These are phyloP conservation scores for Punctoribates punctum DNA, from an alignment of 2,888 invertebrate genomes.

Conservation along the genomic window DNA sequence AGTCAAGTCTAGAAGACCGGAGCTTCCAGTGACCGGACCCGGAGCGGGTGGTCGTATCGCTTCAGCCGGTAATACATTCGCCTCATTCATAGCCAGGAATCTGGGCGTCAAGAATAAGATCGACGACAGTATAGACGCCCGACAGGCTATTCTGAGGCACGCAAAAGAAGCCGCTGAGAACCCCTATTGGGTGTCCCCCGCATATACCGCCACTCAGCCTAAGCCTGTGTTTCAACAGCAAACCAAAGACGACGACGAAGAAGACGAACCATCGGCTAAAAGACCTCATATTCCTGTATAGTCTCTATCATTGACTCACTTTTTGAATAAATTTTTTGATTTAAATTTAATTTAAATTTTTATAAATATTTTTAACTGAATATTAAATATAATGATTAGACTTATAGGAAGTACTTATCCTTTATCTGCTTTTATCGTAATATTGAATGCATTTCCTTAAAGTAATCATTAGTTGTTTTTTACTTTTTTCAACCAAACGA, in stretches of 20 bases:
- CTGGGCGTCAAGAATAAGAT: conserved; percentile 78
- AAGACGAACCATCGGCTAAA: conserved; percentile 38
- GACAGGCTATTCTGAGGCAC: conserved; percentile 88
- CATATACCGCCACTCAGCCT: conserved; percentile 60
- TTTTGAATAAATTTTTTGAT: background rate
- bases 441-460: background rate
- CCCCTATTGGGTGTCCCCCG: conserved; percentile 94
- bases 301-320: background rate
- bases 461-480: background rate
- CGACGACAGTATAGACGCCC: conserved; percentile 83
- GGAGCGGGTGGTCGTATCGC: conserved; percentile 81
- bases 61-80: conserved; percentile 88
- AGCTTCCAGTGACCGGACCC: conserved; percentile 59
- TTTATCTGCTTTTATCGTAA: too few species aligned
- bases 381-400: too few species aligned
- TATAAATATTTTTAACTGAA: too few species aligned
- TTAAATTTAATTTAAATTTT: background rate
- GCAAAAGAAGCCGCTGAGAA: conserved; percentile 93
- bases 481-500: background rate
- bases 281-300: conserved; percentile 37
- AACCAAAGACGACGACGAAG: conserved; percentile 39
- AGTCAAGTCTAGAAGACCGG: conserved; percentile 58
- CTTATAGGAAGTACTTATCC: too few species aligned
- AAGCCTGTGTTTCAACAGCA: conserved; percentile 45
- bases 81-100: conserved; percentile 93